Evolutionary conservation across 2,888 invertebrate species (phyloP), one percentile per base, ranked within the genome.

Genomic region (Dilophus febrilis): DNA sequence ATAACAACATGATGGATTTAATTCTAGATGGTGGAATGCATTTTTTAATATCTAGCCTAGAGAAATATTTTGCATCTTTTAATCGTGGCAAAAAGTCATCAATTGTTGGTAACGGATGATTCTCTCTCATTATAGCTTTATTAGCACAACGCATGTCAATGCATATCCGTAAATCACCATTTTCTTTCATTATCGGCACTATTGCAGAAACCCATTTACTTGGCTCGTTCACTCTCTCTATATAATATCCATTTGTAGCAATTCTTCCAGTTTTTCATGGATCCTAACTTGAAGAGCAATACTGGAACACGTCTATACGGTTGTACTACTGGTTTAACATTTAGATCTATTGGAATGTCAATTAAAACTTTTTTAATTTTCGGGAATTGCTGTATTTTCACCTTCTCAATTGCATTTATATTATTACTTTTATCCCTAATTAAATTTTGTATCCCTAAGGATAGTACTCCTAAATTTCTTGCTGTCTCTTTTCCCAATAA

Each of bases 141-240:
- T 58, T 57, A 42, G 53, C 48, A 22, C 56, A 43, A 8, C 53
- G 44, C 51, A 58, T 57, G 43, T 57, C 57, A 18, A 58, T 43
- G 43, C 57, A 55, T 26, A 58, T 47, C 11, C 54, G 42, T 22
- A 57, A 50, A 26, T 51, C 52, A 3, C 48, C 51, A 42, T 50
- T 46, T 34, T 46, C 45, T 41, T 55, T 54, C 31, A 53, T 49
- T 13, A 52, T 50, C 19, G 54, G 42, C 3, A 55, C 53, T 7
- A 58, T 49, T 8, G 55, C 49, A 46, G 55, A 52, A 43, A 58
- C 48, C 54, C 57, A 58, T 22, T 40, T 29, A 27, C 51, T 51
- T 17, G 53, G 53, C 32, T 48, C 51, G 14, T 42, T 44, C 10
- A 57, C 54, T 36, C 43, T 45, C 46, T 55, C 53, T 27, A 46